Conservation (phyloP, 1,140 invertebrate species). For the Zaprionus davidi region DNA sequence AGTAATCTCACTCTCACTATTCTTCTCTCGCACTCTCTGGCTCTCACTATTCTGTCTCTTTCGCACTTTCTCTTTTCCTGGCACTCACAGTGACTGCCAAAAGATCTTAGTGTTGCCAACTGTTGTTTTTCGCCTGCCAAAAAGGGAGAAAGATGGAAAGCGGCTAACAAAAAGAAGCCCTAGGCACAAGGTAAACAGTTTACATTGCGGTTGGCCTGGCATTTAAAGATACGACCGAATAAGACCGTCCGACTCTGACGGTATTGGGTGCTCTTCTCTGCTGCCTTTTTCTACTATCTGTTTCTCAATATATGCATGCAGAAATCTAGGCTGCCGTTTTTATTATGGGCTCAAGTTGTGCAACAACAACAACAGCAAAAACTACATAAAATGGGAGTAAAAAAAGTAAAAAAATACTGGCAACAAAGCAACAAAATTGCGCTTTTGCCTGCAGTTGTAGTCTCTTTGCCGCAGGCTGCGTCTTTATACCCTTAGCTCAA, state of each 20-base stretch:
- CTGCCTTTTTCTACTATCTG: slow-evolving; percentile 39
- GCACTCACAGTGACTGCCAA: slow-evolving; percentile 13
- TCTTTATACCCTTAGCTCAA: not conserved
- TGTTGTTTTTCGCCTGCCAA: slow-evolving; percentile 46
- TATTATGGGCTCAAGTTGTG: slow-evolving; percentile 59
- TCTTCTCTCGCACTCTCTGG: not conserved
- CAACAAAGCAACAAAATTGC: slow-evolving; percentile 47
- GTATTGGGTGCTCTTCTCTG: slow-evolving; percentile 40
- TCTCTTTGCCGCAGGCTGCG: slow-evolving; percentile 13
- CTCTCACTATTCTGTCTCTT: not conserved
- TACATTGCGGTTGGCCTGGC: slow-evolving; percentile 45
- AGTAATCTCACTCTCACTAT: not conserved
- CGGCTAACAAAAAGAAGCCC: slow-evolving; percentile 13
- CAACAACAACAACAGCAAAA: slow-evolving; percentile 32
- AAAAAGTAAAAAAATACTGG: slow-evolving; percentile 37
- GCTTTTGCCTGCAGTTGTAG: slow-evolving; percentile 54
- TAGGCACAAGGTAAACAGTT: slow-evolving; percentile 55
- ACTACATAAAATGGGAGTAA: slow-evolving; percentile 33
- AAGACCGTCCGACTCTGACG: not conserved
- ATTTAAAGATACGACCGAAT: slow-evolving; percentile 43
- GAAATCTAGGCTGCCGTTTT: slow-evolving; percentile 52
- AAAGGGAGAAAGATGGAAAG: slow-evolving; percentile 18
- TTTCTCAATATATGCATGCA: slow-evolving; percentile 37
- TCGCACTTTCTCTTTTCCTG: not conserved
- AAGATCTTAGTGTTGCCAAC: slow-evolving; percentile 44